Evolutionary conservation across 2,888 invertebrate species (phyloP).

Genomic region (Platycheirus albimanus): DNA sequence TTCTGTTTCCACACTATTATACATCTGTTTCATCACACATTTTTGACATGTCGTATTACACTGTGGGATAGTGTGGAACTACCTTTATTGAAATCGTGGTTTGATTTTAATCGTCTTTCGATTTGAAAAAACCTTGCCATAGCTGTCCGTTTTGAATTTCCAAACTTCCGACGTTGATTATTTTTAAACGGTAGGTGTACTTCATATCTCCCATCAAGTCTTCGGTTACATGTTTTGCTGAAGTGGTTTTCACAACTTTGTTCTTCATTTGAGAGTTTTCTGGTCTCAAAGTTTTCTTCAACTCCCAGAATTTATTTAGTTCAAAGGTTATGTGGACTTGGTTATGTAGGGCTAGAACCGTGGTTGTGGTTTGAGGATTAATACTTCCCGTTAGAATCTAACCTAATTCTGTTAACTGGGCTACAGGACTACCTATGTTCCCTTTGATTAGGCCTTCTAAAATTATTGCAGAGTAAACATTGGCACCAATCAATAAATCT

Average conservation of each 20-base stretch:
- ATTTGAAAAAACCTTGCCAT: conserved; percentile 19
- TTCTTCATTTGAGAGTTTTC: not conserved
- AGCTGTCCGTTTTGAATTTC: conserved; percentile 5
- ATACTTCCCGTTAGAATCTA: conserved; percentile 17
- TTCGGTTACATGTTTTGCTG: not conserved
- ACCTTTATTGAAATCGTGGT: not conserved
- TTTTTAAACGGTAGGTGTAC: conserved; percentile 12
- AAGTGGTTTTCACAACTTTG: not conserved
- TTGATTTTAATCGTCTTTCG: not conserved
- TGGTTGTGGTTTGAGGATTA: not conserved
- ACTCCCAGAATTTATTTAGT: not conserved
- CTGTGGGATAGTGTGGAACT: too few species aligned
- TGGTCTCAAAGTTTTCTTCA: not conserved
- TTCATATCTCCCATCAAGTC: conserved; percentile 5
- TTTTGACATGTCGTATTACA: too few species aligned
- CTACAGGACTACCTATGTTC: conserved; percentile 2
- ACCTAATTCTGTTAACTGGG: not conserved
- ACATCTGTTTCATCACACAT: too few species aligned
- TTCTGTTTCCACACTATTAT: too few species aligned
- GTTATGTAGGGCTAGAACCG: not conserved
- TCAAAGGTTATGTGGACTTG: not conserved
- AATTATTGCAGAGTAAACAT: conserved; percentile 11
- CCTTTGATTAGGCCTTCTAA: not conserved
- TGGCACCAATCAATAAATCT: conserved; percentile 6
- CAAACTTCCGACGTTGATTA: not conserved